These are phyloP conservation scores for Danionella dracula DNA, from an alignment of 2,797 vertebrate genomes.

Conservation along the genomic window DNA sequence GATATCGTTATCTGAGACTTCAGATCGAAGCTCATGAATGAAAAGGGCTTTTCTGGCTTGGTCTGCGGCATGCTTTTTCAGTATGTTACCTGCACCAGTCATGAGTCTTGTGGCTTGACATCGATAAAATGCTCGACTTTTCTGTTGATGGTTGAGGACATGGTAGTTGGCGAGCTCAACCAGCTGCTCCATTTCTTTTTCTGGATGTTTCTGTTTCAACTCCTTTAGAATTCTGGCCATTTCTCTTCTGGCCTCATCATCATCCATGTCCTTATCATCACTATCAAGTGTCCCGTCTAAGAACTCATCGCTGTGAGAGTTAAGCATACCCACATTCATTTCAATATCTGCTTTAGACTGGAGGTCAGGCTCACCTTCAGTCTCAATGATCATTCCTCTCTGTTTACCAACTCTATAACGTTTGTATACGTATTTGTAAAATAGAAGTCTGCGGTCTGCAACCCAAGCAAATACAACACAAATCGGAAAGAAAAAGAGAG, in stretches of 20 bases:
- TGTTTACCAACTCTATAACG: constrained; percentile 86
- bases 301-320: constrained; percentile 75
- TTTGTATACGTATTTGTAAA: constrained; percentile 93
- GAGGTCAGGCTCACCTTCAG: constrained; percentile 81
- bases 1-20: constrained; percentile 65
- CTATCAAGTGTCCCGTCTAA: constrained; percentile 70
- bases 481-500: constrained; percentile 92
- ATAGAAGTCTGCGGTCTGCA: constrained; percentile 89
- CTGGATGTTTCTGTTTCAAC: constrained; percentile 89
- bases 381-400: constrained; percentile 90
- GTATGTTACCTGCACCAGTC: constrained; percentile 87
- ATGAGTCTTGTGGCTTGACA: constrained; percentile 90
- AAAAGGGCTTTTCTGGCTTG: constrained; percentile 81
- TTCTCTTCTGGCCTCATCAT: constrained; percentile 83
- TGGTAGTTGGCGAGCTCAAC: constrained; percentile 90
- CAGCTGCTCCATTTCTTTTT: constrained; percentile 87
- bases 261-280: constrained; percentile 77
- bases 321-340: constrained; percentile 84
- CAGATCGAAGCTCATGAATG: constrained; percentile 77
- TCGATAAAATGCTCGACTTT: constrained; percentile 91
- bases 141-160: constrained; percentile 86
- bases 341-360: constrained; percentile 82
- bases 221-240: constrained; percentile 88
- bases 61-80: constrained; percentile 87
- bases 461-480: constrained; percentile 91